Evolutionary conservation across 2,888 invertebrate species (phyloP).

Genomic region (Opisthograptis luteolata): DNA sequence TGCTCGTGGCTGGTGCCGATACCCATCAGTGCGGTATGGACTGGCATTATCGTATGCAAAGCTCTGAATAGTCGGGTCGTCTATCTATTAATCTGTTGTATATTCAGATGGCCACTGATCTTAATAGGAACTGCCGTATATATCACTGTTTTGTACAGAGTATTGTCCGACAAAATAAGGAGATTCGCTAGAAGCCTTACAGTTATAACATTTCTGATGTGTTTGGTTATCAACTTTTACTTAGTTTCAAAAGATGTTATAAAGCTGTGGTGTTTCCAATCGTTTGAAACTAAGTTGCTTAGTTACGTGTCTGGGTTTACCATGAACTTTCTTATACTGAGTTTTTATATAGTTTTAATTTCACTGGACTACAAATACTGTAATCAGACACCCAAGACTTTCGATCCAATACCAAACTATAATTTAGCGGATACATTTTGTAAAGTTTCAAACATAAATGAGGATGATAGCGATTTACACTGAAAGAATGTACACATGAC

Average conservation of each 20-base stretch:
- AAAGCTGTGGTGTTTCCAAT: slow-evolving; percentile 60
- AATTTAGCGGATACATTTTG: slow-evolving; percentile 44
- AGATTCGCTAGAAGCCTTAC: slow-evolving; percentile 68
- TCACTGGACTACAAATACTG: slow-evolving; percentile 57
- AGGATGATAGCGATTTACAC: background rate
- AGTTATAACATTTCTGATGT: slow-evolving; percentile 68
- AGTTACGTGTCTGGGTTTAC: slow-evolving; percentile 63
- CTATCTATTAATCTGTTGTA: slow-evolving; percentile 60
- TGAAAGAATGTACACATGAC: background rate
- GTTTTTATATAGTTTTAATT: slow-evolving; percentile 63
- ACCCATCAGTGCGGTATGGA: slow-evolving; percentile 55
- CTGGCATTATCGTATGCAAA: slow-evolving; percentile 43
- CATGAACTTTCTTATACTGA: slow-evolving; percentile 63
- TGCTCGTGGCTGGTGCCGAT: slow-evolving; percentile 69
- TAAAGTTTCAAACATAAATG: slow-evolving; percentile 14
- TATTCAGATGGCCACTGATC: slow-evolving; percentile 72
- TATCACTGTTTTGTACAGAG: slow-evolving; percentile 58
- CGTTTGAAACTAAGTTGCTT: slow-evolving; percentile 50
- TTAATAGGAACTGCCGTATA: slow-evolving; percentile 64
- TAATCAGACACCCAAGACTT: slow-evolving; percentile 44
- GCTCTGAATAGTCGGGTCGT: slow-evolving; percentile 50
- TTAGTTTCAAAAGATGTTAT: slow-evolving; percentile 67
- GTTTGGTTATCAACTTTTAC: slow-evolving; percentile 68
- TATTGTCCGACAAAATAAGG: slow-evolving; percentile 65
- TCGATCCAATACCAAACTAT: slow-evolving; percentile 47